These are phyloP conservation scores for Nilaparvata lugens DNA, from an alignment of 1,140 invertebrate genomes.

Conservation along the genomic window DNA sequence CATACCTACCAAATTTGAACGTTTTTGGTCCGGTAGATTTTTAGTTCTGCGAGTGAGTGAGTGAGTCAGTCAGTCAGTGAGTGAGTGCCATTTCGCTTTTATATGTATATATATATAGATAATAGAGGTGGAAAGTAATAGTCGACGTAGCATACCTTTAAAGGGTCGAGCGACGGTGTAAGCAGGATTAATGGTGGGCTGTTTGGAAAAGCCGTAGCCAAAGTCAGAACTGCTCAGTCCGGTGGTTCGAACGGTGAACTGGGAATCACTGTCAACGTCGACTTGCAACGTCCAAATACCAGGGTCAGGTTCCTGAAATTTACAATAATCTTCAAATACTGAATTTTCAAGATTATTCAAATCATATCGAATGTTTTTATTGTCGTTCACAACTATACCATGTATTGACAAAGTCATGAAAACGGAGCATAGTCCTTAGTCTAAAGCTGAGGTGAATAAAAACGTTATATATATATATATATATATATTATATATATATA, in stretches of 20 bases:
- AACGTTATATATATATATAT: too few relatives aligned
- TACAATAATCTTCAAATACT: conserved; percentile 37
- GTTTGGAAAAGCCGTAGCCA: conserved; percentile 54
- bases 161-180: conserved; percentile 49
- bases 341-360: neutral
- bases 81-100: too few relatives aligned
- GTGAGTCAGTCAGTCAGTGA: neutral
- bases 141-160: conserved; percentile 43
- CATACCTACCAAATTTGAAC: too few relatives aligned
- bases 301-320: conserved; percentile 47
- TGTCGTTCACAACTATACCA: too few relatives aligned
- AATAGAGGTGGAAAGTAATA: too few relatives aligned
- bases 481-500: too few relatives aligned
- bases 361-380: too few relatives aligned
- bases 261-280: conserved; percentile 46
- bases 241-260: conserved; percentile 54
- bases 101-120: too few relatives aligned
- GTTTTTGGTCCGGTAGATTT: too few relatives aligned
- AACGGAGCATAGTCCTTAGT: too few relatives aligned
- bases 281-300: conserved; percentile 52
- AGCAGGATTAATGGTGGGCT: conserved; percentile 39
- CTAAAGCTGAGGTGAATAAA: too few relatives aligned
- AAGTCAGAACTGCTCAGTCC: conserved; percentile 56
- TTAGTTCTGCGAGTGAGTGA: conserved; percentile 16
- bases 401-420: too few relatives aligned